Evolutionary conservation across 2,113 vertebrate species (phyloP).

Genomic region (Anarhynchus alexandrinus): DNA sequence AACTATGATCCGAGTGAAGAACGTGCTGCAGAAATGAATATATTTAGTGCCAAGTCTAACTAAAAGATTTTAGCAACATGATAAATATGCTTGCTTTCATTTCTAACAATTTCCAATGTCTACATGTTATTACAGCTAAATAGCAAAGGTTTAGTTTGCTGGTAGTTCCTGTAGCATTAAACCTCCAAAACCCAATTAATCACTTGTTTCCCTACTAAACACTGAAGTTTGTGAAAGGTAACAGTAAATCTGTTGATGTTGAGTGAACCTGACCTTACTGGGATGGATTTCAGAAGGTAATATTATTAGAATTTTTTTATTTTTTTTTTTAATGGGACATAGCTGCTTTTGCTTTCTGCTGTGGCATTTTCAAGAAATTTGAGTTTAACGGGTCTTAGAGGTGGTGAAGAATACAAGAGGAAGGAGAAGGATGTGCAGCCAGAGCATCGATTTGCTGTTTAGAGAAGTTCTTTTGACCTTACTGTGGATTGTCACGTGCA

Average conservation of each 20-base stretch:
- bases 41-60: neutral
- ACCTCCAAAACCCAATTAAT: neutral
- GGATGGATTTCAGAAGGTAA: neutral
- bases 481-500: neutral
- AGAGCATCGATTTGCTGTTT: neutral
- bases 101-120: neutral
- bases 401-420: neutral
- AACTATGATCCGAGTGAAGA: constrained; percentile 14
- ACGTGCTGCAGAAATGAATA: neutral
- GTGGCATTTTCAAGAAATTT: neutral
- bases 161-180: neutral
- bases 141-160: neutral
- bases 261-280: neutral
- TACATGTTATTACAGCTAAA: neutral
- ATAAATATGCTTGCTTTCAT: neutral
- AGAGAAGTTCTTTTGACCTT: neutral
- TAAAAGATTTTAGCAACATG: neutral
- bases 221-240: neutral
- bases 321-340: neutral
- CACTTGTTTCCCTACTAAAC: neutral
- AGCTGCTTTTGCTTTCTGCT: neutral
- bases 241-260: neutral
- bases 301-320: neutral
- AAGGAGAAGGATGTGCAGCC: neutral
- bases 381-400: neutral